Percentiles rank a stretch among this genome's conserved stretches.
Evolutionary conservation across 2,888 invertebrate genomes (phyloP).

Genomic region (Caenorhabditis japonica): DNA sequence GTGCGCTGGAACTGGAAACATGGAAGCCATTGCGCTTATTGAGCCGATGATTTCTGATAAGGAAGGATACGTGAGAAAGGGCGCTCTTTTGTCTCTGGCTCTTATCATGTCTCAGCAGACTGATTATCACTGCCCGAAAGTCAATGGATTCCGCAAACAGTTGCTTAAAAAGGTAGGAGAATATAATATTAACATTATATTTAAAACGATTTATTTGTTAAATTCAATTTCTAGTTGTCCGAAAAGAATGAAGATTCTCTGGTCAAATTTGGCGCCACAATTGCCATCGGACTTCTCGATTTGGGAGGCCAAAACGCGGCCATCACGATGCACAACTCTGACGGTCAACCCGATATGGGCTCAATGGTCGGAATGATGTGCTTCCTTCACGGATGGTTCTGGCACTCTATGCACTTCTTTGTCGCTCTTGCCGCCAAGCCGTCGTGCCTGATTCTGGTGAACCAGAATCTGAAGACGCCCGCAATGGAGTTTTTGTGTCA

Average conservation of each 20-base stretch:
- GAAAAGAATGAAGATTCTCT: constrained; percentile 54
- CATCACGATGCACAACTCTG: constrained; percentile 37
- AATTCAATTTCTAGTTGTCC: constrained; percentile 10
- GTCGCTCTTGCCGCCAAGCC: constrained; percentile 47
- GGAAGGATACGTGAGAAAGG: constrained; percentile 51
- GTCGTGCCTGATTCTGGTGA: constrained; percentile 40
- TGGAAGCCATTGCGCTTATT: constrained; percentile 42
- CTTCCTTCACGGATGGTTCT: constrained; percentile 56
- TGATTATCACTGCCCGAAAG: constrained; percentile 43
- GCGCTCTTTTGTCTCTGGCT: constrained; percentile 42
- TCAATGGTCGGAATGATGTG: constrained; percentile 55
- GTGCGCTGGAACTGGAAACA: constrained; percentile 49
- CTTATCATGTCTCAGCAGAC: constrained; percentile 52
- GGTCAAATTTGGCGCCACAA: constrained; percentile 49
- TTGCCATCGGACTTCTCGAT: constrained; percentile 49
- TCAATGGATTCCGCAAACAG: constrained; percentile 49
- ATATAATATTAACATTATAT: no score
- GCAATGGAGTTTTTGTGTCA: constrained; percentile 22
- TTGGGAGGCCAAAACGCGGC: constrained; percentile 52
- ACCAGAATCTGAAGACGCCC: constrained; percentile 45
- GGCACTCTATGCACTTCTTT: constrained; percentile 55
- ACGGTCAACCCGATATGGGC: constrained; percentile 48
- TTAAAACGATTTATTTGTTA: not conserved
- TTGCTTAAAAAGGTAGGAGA: constrained; percentile 39
- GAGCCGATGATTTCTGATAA: constrained; percentile 54